A percentile compares a stretch with the other conserved stretches of the same genome.
Evolutionary conservation across 1,140 invertebrate genomes (phyloP).

Genomic region (Argopecten irradians): DNA sequence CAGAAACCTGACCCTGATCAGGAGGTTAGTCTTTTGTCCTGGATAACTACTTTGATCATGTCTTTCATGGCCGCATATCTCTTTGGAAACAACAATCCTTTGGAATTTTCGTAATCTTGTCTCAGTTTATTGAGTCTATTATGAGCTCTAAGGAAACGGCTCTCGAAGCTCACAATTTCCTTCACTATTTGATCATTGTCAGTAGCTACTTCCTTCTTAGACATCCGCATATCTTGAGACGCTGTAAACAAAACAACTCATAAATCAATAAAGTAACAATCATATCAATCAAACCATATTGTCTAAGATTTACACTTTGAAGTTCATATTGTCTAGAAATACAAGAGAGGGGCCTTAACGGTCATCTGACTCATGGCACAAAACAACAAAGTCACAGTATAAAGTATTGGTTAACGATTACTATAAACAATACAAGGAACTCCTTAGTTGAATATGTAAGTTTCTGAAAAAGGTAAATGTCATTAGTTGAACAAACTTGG

Average conservation of each 20-base stretch:
- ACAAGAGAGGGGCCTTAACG: no score
- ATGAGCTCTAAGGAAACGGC: conserved; percentile 50
- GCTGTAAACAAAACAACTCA: conserved; percentile 31
- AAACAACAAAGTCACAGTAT: no score
- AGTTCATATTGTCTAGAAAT: neutral
- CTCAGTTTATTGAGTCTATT: conserved; percentile 54
- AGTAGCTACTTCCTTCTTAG: conserved; percentile 54
- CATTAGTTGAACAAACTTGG: no score
- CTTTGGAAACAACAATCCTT: conserved; percentile 46
- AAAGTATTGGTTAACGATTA: no score
- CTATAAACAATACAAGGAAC: no score
- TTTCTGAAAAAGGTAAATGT: no score
- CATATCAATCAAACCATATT: neutral
- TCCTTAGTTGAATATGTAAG: no score
- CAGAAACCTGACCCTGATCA: neutral
- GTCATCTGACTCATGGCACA: no score
- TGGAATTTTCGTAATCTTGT: conserved; percentile 55
- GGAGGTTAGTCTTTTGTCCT: conserved; percentile 38
- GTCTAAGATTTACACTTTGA: neutral
- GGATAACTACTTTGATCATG: conserved; percentile 57
- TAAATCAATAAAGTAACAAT: conserved; percentile 1
- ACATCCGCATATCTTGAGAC: conserved; percentile 48
- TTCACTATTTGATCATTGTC: conserved; percentile 57
- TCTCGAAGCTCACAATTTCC: conserved; percentile 48
- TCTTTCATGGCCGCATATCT: conserved; percentile 58